A percentile compares a stretch with the other conserved stretches of the same genome.
These are phyloP conservation scores for Clarias platycephalus DNA, from an alignment of 2,797 vertebrate species.

Conservation along the genomic window DNA sequence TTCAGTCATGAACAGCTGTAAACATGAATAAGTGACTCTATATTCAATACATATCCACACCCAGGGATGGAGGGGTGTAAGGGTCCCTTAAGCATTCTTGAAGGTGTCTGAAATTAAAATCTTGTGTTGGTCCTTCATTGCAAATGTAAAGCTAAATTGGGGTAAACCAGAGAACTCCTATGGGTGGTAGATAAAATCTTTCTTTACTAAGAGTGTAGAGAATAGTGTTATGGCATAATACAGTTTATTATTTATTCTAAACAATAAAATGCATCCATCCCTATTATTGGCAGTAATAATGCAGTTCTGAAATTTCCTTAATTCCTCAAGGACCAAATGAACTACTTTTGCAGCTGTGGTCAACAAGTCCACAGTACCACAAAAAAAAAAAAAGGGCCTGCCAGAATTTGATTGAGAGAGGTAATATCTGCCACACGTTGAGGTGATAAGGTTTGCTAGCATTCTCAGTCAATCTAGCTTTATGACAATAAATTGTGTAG, in stretches of 20 bases:
- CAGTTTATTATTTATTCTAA: too few species aligned
- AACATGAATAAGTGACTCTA: background rate
- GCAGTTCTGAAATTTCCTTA: background rate
- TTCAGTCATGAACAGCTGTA: too few species aligned
- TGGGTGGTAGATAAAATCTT: too few species aligned
- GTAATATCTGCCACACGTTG: background rate
- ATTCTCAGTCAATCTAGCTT: background rate
- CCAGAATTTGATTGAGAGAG: background rate
- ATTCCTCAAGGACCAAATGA: background rate
- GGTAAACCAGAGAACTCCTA: background rate
- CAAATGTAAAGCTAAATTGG: background rate
- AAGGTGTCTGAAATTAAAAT: background rate
- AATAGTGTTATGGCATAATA: background rate
- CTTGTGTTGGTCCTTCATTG: background rate
- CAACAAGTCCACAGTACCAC: background rate
- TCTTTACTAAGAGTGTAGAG: background rate
- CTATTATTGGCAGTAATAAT: background rate
- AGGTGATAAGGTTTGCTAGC: background rate
- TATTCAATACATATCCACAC: background rate
- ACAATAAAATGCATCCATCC: too few species aligned
- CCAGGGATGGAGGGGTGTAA: background rate
- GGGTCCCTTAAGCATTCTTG: background rate
- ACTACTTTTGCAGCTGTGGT: background rate
- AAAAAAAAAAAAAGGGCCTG: background rate
- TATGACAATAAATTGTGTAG: background rate